phyloP scores from a whole-genome alignment of 2,888 invertebrate genomes.

The Chydorus sphaericus region DNA sequence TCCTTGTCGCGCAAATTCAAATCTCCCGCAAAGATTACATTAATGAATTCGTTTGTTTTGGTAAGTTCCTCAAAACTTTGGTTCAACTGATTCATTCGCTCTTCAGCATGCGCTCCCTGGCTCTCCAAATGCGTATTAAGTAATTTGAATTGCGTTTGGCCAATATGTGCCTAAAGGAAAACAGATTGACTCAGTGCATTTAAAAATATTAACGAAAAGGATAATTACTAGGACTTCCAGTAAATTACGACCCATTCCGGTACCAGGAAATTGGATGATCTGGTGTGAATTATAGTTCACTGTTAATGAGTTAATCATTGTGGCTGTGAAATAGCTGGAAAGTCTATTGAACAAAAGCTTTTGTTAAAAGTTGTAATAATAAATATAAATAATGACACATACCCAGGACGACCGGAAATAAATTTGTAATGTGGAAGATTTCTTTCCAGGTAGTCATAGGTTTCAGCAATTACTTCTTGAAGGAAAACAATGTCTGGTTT shows the following conservation, averaged over 20 bases:
- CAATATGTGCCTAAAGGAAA: slow-evolving; percentile 27
- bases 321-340: slow-evolving; percentile 31
- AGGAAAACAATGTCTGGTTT: slow-evolving; percentile 40
- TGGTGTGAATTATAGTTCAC: slow-evolving; percentile 29
- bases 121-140: slow-evolving; percentile 44
- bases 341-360: background rate
- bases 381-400: too few species aligned
- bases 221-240: slow-evolving; percentile 33
- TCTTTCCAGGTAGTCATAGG: slow-evolving; percentile 30
- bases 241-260: slow-evolving; percentile 37
- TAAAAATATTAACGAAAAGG: background rate
- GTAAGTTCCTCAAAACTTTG: slow-evolving; percentile 27
- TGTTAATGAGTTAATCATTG: slow-evolving; percentile 30
- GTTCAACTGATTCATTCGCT: slow-evolving; percentile 33
- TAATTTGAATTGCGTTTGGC: slow-evolving; percentile 28
- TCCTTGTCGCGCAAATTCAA: slow-evolving; percentile 43
- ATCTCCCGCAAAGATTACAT: slow-evolving; percentile 42
- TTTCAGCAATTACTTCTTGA: slow-evolving; percentile 37
- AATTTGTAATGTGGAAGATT: slow-evolving; percentile 31
- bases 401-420: slow-evolving; percentile 25
- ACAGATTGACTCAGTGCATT: background rate
- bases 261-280: slow-evolving; percentile 32
- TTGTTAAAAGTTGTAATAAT: too few species aligned
- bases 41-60: slow-evolving; percentile 20
- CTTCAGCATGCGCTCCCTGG: slow-evolving; percentile 31